phyloP scores from a whole-genome alignment of 2,113 vertebrate species.

The Casuarius casuarius region DNA sequence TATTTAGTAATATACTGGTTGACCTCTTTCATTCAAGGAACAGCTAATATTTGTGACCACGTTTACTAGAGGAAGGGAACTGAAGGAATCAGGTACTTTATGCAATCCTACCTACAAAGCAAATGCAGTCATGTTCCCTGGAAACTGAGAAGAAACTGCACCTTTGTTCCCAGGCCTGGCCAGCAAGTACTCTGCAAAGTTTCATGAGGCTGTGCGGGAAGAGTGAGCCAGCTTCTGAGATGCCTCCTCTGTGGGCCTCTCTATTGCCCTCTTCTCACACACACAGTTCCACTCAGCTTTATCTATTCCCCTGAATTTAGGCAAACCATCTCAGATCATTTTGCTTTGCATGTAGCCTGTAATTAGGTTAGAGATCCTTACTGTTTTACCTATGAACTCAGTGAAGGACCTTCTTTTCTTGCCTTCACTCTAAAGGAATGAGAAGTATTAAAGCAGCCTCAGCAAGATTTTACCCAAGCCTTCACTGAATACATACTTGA shows the following conservation, averaged over 20 bases:
- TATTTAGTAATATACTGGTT: neutral
- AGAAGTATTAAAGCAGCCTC: neutral
- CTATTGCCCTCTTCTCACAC: neutral
- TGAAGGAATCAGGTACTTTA: neutral
- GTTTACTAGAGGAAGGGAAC: neutral
- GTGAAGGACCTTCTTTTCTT: neutral
- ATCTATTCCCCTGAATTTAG: neutral
- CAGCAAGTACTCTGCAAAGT: neutral
- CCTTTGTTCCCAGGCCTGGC: neutral
- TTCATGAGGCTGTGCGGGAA: neutral
- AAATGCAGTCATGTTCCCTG: neutral
- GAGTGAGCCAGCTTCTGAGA: neutral
- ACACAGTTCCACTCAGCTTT: neutral
- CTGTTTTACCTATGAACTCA: neutral
- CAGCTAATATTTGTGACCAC: neutral
- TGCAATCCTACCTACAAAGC: neutral
- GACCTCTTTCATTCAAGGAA: neutral
- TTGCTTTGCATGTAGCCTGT: neutral
- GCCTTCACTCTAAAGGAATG: neutral
- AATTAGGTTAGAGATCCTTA: neutral
- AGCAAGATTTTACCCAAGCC: neutral
- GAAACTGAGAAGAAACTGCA: neutral
- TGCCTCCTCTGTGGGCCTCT: neutral
- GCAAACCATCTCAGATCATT: neutral
- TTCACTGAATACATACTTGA: neutral